Evolutionary conservation across 1,140 invertebrate genomes (phyloP).

Genomic region (Drosophila teissieri): DNA sequence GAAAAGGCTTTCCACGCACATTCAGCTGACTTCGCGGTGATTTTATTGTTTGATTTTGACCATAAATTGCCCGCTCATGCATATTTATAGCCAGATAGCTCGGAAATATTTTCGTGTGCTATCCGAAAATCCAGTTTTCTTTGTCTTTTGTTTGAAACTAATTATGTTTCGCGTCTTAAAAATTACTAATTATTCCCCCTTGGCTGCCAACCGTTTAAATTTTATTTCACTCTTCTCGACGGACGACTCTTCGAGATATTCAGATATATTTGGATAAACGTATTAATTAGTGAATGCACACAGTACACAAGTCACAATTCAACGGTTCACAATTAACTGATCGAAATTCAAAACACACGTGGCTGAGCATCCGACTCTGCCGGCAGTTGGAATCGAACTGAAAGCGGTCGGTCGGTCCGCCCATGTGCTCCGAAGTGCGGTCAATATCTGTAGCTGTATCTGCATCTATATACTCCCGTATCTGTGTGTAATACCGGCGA

Average conservation of each 20-base stretch:
- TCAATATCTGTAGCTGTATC: conserved; percentile 33
- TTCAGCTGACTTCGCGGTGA: conserved; percentile 23
- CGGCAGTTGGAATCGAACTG: conserved; percentile 70
- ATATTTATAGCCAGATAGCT: conserved; percentile 38
- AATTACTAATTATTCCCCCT: conserved; percentile 23
- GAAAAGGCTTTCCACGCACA: conserved; percentile 28
- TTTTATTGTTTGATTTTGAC: conserved; percentile 37
- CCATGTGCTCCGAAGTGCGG: conserved; percentile 31
- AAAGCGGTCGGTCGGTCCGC: conserved; percentile 31
- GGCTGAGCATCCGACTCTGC: conserved; percentile 66
- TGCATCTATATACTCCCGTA: conserved; percentile 27
- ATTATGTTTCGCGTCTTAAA: conserved; percentile 38
- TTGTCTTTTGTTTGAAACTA: conserved; percentile 44
- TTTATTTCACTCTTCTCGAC: conserved; percentile 13
- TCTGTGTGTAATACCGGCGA: conserved; percentile 65
- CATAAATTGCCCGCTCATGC: conserved; percentile 44
- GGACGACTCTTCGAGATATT: background rate
- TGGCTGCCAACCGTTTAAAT: conserved; percentile 19
- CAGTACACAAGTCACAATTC: conserved; percentile 1
- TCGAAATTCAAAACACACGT: conserved; percentile 50
- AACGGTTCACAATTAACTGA: conserved; percentile 21
- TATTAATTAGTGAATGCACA: conserved; percentile 35
- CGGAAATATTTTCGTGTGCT: conserved; percentile 21
- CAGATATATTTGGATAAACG: background rate
- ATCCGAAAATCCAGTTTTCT: conserved; percentile 44